A percentile compares a stretch with the other conserved stretches of the same genome.
Evolutionary conservation across 2,888 invertebrate species (phyloP).

Genomic region (Macrosoma leucophasiata): DNA sequence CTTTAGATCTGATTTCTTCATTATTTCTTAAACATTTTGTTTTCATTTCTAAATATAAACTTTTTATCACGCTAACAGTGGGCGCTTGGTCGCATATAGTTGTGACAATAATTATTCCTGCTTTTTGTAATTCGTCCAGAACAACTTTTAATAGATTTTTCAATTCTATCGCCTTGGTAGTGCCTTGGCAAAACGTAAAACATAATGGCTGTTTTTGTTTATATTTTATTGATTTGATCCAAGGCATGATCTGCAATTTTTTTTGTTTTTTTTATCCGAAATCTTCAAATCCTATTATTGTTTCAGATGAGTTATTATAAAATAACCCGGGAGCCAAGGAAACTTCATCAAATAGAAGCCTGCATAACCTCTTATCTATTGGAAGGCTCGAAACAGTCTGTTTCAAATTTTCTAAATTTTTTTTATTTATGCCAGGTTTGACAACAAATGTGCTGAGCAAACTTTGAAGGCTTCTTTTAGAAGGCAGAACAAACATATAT

Average conservation of each 20-base stretch:
- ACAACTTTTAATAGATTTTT: slow-evolving; percentile 6
- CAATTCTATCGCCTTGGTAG: slow-evolving; percentile 11
- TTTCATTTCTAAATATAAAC: no score
- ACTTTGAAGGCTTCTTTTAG: slow-evolving; percentile 6
- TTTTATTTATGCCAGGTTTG: slow-evolving; percentile 1
- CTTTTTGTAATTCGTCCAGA: slow-evolving; percentile 2
- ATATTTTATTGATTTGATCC: slow-evolving; percentile 12
- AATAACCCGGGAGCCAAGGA: slow-evolving; percentile 4
- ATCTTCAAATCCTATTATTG: slow-evolving; percentile 7
- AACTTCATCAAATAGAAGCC: slow-evolving; percentile 8
- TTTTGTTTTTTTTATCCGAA: background rate
- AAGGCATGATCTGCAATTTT: slow-evolving; percentile 19
- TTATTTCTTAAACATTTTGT: no score
- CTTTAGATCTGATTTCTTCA: no score
- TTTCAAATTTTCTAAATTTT: slow-evolving; percentile 1
- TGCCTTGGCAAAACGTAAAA: slow-evolving; percentile 15
- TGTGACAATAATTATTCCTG: slow-evolving; percentile 10
- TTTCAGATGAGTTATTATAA: background rate
- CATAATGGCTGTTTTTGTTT: slow-evolving; percentile 19
- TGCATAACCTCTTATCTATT: slow-evolving; percentile 7
- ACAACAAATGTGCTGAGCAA: background rate
- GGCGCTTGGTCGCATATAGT: slow-evolving; percentile 15
- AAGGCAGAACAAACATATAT: slow-evolving; percentile 5
- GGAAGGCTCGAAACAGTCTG: slow-evolving; percentile 1
- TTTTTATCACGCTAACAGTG: background rate